A percentile compares a stretch with the other conserved stretches of the same genome.
phyloP scores from a whole-genome alignment of 2,888 invertebrate species.

The Dascillus cervinus region DNA sequence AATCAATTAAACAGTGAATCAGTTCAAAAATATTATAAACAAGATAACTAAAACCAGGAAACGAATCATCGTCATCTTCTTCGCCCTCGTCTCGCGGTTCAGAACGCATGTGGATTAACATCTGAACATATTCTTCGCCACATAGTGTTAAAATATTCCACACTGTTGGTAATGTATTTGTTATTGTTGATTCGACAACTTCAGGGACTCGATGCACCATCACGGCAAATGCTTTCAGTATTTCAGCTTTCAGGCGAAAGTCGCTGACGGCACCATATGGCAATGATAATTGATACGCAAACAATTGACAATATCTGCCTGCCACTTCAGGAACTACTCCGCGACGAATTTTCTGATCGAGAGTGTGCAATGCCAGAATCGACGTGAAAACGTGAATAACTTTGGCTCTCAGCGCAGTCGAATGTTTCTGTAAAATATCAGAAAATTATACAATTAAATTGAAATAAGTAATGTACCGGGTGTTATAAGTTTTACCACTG shows the following conservation, averaged over 20 bases:
- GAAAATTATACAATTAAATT: neutral
- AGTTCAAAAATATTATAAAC: constrained; percentile 14
- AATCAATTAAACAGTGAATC: constrained; percentile 9
- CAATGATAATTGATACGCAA: constrained; percentile 12
- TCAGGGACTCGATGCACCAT: constrained; percentile 11
- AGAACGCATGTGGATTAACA: constrained; percentile 11
- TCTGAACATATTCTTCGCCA: constrained; percentile 13
- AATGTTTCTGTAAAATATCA: constrained; percentile 10
- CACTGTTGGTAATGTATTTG: constrained; percentile 13
- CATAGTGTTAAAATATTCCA: constrained; percentile 18
- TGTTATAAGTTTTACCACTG: neutral
- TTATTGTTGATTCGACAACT: constrained; percentile 8
- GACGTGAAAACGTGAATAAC: neutral
- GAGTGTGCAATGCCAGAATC: neutral
- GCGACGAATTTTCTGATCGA: neutral
- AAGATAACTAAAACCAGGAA: constrained; percentile 10
- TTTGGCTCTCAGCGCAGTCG: constrained; percentile 6
- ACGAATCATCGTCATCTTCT: constrained; percentile 11
- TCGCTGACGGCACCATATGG: constrained; percentile 17
- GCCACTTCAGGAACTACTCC: neutral
- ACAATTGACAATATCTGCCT: constrained; percentile 5
- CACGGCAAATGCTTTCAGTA: constrained; percentile 12
- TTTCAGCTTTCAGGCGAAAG: constrained; percentile 15
- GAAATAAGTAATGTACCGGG: neutral
- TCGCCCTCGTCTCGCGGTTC: constrained; percentile 13